These are phyloP conservation scores for Harpagifer antarcticus DNA, from an alignment of 2,797 vertebrate genomes.

Conservation along the genomic window DNA sequence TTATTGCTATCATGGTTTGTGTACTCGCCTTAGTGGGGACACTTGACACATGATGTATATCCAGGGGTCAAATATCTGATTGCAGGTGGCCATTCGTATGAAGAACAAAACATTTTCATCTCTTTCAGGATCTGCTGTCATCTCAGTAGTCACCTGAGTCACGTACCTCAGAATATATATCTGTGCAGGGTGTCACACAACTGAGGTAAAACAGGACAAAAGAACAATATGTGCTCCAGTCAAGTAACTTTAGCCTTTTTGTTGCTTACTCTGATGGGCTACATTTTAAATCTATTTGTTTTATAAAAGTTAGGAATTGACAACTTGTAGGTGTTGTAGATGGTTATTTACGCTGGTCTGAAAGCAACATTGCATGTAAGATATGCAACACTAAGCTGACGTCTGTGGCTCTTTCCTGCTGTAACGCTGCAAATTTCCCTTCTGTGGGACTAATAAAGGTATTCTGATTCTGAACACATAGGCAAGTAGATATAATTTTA, in stretches of 20 bases:
- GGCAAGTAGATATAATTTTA: background rate
- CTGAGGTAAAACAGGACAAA: constrained; percentile 52
- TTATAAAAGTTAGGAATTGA: background rate
- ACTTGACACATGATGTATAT: constrained; percentile 91
- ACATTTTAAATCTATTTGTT: background rate
- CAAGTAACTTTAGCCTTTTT: background rate
- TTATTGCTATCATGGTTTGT: background rate
- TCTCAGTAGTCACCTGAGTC: constrained; percentile 2
- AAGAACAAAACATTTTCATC: constrained; percentile 82
- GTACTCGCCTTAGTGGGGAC: constrained; percentile 83
- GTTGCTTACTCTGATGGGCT: background rate
- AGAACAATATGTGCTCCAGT: constrained; percentile 11
- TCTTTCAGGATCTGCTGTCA: constrained; percentile 36
- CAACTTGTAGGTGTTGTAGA: background rate
- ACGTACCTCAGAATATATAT: constrained; percentile 72
- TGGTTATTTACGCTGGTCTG: background rate
- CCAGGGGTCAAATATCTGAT: constrained; percentile 97
- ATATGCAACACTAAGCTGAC: too few relatives aligned
- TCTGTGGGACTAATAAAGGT: too few relatives aligned
- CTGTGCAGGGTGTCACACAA: constrained; percentile 74
- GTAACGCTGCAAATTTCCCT: too few relatives aligned
- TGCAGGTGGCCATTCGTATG: constrained; percentile 92
- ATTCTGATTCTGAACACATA: background rate
- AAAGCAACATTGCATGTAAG: background rate
- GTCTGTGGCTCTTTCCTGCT: too few relatives aligned